These are phyloP conservation scores for Himalopsyche tibetana DNA, from an alignment of 2,888 invertebrate species.

Conservation along the genomic window DNA sequence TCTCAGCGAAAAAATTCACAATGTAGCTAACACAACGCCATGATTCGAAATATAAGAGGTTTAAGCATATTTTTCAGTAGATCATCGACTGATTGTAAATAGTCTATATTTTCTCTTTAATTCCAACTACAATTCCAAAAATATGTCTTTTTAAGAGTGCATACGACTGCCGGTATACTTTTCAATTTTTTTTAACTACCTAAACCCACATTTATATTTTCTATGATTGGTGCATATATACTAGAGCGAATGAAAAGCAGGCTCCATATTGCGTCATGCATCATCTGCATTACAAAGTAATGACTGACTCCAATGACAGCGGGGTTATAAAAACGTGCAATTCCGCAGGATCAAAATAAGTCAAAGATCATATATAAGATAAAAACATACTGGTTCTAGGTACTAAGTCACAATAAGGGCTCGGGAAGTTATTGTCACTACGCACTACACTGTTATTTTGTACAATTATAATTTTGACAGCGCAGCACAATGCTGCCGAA, in stretches of 20 bases:
- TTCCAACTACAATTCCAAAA: too few relatives aligned
- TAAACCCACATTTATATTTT: neutral
- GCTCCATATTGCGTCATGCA: constrained; percentile 58
- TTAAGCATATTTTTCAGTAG: too few relatives aligned
- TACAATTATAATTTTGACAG: constrained; percentile 65
- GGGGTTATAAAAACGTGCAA: constrained; percentile 50
- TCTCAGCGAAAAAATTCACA: too few relatives aligned
- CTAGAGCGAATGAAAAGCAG: neutral
- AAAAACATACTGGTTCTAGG: constrained; percentile 10
- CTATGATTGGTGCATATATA: neutral
- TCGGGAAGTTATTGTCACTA: constrained; percentile 53
- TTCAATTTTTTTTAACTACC: too few relatives aligned
- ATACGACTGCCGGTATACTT: neutral
- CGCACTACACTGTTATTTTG: constrained; percentile 65
- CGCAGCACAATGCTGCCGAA: constrained; percentile 68
- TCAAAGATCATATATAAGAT: constrained; percentile 34
- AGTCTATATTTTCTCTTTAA: too few relatives aligned
- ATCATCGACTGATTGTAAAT: too few relatives aligned
- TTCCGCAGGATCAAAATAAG: neutral
- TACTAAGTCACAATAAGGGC: constrained; percentile 34
- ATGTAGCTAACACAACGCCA: too few relatives aligned
- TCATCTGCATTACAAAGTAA: neutral
- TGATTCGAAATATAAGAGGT: too few relatives aligned
- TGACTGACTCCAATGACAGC: neutral
- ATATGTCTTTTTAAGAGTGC: too few relatives aligned